Evolutionary conservation across 2,797 vertebrate genomes (phyloP), one percentile per base, ranked within the genome.

Genomic region (Vespertilio murinus): DNA sequence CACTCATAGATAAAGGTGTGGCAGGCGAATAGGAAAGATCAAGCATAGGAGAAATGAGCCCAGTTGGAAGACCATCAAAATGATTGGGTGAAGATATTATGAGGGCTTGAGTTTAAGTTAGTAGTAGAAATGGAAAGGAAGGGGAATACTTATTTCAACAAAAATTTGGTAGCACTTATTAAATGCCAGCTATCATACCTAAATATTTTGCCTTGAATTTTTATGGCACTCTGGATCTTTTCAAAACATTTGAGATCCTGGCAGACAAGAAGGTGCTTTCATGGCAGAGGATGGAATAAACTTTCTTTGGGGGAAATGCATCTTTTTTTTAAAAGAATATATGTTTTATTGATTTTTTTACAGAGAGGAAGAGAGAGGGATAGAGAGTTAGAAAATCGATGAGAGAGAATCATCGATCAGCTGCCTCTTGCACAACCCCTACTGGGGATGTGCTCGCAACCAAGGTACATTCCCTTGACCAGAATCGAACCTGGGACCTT

Each of bases 171-270:
- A 81, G 45, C 22, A n/a, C 69, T 81, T 77, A 78, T 54, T 35
- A 87, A 45, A 42, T 56, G 54, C 54, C 54, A 56, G 54, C 54
- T 56, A 56, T 23, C 10, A 56, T 56, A 56, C 54, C 54, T 56
- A 10, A 23, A 10, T 56, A 56, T 56, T 56, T 56, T 84, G 64
- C 18, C 30, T 71, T 78, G 28, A 78, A 78, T 35, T 71, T 64
- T 84, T 84, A 71, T 35, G 30, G 82, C 30, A 65, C 22, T 23
- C 18, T 65, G 45, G 23, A 65, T 35, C 42, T 79, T 94, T 85
- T 77, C 70, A 83, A 83, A 78, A 22, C 6, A 79, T 89, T 79
- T 79, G 40, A 92, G 67, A 74, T 85, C 33, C 18, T 89, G 65
- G 23, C 38, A 40, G 30, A 71, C 45, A 91, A 80, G 54, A 42